Evolutionary conservation across 2,888 invertebrate species (phyloP), one percentile per base, ranked within the genome.

Genomic region (Lacanobia wlatinum): DNA sequence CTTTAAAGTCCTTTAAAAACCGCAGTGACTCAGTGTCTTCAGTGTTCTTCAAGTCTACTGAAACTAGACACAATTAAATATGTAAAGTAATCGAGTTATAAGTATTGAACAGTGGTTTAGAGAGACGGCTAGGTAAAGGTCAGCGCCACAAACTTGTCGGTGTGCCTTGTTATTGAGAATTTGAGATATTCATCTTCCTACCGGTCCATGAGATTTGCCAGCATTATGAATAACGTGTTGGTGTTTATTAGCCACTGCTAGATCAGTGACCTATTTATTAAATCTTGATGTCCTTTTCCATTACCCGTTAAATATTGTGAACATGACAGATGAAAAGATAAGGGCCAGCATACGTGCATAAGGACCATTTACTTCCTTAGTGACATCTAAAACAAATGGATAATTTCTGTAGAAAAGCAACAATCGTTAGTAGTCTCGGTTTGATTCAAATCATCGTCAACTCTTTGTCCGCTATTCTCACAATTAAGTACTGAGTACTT

Each of bases 51-150:
- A 48, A n/a, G 52, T 56, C 21, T 8, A 38, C 28, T 43, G 38
- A 34, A 52, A 38, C 12, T 56, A 46, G 52, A 12, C 21, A 23
- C 18, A 46, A 58, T 63, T 23, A 50, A 21, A 73, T 62, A 21
- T n/a, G 38, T 46, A 71, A 50, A 58, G n/a, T 28, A 52, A 46
- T 75, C 43, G 46, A 43, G 43, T 65, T 52, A 52, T 56, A 23
- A 50, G 3, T 73, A 43, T 28, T 2, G 28, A 23, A 59, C 46
- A 58, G 50, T 68, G 61, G 38, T 46, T 61, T 69, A 58, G 48
- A 74, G 50, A 72, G 40, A 52, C n/a, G 38, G 48, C 52, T 56
- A 50, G 55, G 50, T 62, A 69, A 76, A 76, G 77, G 61, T 69
- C 28, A 61, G 34, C n/a, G 34, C n/a, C 48, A 16, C 50, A 23